Evolutionary conservation across 2,888 invertebrate species (phyloP), one percentile per base, ranked within the genome.

Genomic region (Meandrusa payeni): DNA sequence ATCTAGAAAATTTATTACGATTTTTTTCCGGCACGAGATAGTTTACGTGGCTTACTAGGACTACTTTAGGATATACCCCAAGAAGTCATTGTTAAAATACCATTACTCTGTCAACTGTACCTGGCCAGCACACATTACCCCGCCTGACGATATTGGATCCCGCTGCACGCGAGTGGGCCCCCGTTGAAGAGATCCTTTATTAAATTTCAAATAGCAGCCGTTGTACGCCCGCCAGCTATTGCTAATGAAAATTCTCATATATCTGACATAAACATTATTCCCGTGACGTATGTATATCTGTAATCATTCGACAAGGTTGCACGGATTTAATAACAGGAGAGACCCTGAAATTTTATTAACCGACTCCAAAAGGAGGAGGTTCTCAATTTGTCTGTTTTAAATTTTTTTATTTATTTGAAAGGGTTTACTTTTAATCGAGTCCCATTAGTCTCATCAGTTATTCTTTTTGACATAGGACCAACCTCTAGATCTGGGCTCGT

Each of bases 141-240:
- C 41, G 44, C 48, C 52, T 45, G 45, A 43, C 50, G 45, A 54
- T 62, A 61, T 61, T 55, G 57, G 17, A 31, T 24, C 22, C 12
- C 51, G 53, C 42, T 56, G 58, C 57, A 61, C 55, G 40, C 41
- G 48, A 47, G 43, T 34, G 39, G 42, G 44, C 20, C 23, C 37
- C n/a, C 28, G 28, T 12, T 41, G 29, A 38, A 37, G 48, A 46
- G 51, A 55, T 38, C 38, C 47, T 50, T 51, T 51, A 51, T 51
- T 48, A 48, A 48, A 51, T 44, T 44, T 44, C 38, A 38, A 27
- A 44, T 38, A 43, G 34, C 34, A 11, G 34, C 28, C 31, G 23
- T 24, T 13, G 36, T 31, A 29, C 19, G 12, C 29, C 36, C 41
- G 19, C 12, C 9, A 29, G 42, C 42, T 37, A 36, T 37, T 31